Conservation (phyloP, 2,888 invertebrate species). For the Tetramorium bicarinatum region DNA sequence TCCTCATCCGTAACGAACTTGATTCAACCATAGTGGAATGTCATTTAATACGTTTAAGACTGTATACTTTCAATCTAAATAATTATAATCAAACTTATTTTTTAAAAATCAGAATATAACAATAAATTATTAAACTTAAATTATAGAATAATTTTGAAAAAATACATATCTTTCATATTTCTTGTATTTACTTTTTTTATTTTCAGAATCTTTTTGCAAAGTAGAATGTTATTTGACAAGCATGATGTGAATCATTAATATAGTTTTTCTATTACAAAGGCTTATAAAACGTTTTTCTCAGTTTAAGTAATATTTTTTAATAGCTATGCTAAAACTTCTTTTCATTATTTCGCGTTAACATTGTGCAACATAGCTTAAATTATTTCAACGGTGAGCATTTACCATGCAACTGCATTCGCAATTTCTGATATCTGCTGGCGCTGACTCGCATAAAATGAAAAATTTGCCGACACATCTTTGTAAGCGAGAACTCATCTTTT, state of each 20-base stretch:
- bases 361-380: conserved; percentile 28
- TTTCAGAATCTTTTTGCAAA: neutral
- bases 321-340: neutral
- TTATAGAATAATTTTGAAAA: neutral
- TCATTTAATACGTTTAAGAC: conserved; percentile 48
- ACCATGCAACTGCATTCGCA: neutral
- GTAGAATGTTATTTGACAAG: neutral
- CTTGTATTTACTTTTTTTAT: neutral
- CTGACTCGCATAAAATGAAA: conserved; percentile 34
- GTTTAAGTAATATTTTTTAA: neutral
- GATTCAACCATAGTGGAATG: conserved; percentile 48
- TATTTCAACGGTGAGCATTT: conserved; percentile 8
- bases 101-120: neutral
- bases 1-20: conserved; percentile 59
- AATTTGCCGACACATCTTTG: conserved; percentile 35
- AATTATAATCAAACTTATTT: neutral
- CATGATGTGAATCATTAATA: neutral
- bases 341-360: neutral
- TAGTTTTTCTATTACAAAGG: neutral
- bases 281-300: neutral
- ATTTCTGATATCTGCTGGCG: conserved; percentile 29
- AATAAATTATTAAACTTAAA: neutral
- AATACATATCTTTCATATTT: neutral
- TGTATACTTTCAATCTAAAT: conserved; percentile 6
- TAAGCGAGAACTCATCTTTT: conserved; percentile 25